phyloP scores from a whole-genome alignment of 2,888 invertebrate genomes.

The Phortica magna region DNA sequence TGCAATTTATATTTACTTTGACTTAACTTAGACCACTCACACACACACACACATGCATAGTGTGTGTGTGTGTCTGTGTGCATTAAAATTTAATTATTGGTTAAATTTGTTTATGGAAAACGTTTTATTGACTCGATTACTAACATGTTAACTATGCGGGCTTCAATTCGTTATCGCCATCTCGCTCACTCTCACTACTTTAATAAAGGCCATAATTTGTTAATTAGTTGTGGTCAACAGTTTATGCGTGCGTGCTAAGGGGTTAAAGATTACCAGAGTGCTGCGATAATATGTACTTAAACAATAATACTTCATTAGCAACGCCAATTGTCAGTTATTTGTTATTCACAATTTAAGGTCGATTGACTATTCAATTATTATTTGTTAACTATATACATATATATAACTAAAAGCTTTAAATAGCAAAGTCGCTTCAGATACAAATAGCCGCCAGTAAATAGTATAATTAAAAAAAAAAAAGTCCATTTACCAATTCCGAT shows the following conservation, averaged over 20 bases:
- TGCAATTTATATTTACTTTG: neutral
- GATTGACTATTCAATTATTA: too few relatives aligned
- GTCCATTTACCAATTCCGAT: neutral
- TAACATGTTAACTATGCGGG: slow-evolving; percentile 61
- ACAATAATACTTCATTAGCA: slow-evolving; percentile 12
- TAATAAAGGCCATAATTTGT: slow-evolving; percentile 47
- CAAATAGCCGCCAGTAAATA: too few relatives aligned
- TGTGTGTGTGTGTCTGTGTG: slow-evolving; percentile 31
- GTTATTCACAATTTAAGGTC: too few relatives aligned
- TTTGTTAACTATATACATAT: too few relatives aligned
- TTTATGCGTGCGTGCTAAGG: neutral
- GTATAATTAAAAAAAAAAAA: too few relatives aligned
- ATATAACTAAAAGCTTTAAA: too few relatives aligned
- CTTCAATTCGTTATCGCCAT: slow-evolving; percentile 4
- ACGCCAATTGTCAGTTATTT: too few relatives aligned
- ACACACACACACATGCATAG: neutral
- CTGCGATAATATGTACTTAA: neutral
- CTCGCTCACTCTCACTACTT: neutral
- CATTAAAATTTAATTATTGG: slow-evolving; percentile 63
- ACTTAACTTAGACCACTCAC: neutral
- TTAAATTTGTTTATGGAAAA: slow-evolving; percentile 36
- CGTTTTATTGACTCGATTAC: slow-evolving; percentile 30
- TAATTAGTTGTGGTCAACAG: slow-evolving; percentile 48
- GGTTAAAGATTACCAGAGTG: neutral
- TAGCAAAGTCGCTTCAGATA: too few relatives aligned